Evolutionary conservation across 1,140 invertebrate species (phyloP).

Genomic region (Wasmannia auropunctata): DNA sequence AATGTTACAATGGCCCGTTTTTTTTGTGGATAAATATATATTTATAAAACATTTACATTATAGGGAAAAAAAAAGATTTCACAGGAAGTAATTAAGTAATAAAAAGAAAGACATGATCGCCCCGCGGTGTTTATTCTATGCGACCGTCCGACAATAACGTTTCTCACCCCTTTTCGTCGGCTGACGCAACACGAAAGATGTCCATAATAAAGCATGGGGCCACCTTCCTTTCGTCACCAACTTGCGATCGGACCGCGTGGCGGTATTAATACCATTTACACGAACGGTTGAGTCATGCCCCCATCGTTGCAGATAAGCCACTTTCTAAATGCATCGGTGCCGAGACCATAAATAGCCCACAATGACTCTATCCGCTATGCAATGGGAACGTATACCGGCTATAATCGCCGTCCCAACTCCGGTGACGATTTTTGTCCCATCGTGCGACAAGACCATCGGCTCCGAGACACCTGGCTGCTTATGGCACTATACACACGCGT

Average conservation of each 20-base stretch:
- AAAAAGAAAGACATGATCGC: neutral
- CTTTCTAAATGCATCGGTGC: slow-evolving; percentile 77
- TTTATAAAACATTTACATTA: too few relatives aligned
- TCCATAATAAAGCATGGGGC: neutral
- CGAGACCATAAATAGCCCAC: slow-evolving; percentile 76
- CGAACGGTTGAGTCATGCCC: slow-evolving; percentile 76
- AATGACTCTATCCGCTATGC: slow-evolving; percentile 73
- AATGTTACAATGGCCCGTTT: too few relatives aligned
- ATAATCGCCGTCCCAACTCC: slow-evolving; percentile 20
- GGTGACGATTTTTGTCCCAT: slow-evolving; percentile 47
- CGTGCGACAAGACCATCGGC: slow-evolving; percentile 1
- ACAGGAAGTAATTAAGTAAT: neutral
- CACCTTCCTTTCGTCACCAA: slow-evolving; percentile 52
- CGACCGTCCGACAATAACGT: neutral
- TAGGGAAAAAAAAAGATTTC: neutral
- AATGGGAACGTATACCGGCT: slow-evolving; percentile 42
- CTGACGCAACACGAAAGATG: slow-evolving; percentile 22
- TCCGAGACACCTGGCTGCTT: slow-evolving; percentile 15
- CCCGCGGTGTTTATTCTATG: neutral
- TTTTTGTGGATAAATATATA: too few relatives aligned
- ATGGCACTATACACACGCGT: neutral
- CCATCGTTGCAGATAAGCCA: slow-evolving; percentile 75
- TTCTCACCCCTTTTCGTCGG: neutral
- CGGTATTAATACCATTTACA: slow-evolving; percentile 71
- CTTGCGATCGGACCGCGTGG: neutral